Percentiles rank a stretch among this genome's conserved stretches.
Conservation (phyloP, 2,113 vertebrate genomes). For the Epinephelus fuscoguttatus region DNA sequence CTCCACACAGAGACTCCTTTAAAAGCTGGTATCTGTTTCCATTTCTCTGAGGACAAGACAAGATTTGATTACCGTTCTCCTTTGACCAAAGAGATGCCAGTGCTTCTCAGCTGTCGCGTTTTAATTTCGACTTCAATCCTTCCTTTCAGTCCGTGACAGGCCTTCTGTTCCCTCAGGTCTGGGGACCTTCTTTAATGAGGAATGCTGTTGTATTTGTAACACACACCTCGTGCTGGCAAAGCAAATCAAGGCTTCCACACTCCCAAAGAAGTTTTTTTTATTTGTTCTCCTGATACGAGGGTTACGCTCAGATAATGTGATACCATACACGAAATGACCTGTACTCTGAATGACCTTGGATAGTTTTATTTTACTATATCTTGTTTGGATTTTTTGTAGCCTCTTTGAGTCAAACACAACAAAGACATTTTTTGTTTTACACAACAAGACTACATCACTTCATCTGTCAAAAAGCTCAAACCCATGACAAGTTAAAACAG, state of each 20-base stretch:
- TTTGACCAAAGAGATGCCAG: slow-evolving; percentile 72
- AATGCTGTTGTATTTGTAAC: slow-evolving; percentile 65
- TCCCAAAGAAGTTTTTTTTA: neutral
- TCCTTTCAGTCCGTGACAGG: slow-evolving; percentile 57
- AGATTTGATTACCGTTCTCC: slow-evolving; percentile 60
- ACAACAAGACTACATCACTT: neutral
- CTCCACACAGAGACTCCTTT: slow-evolving; percentile 44
- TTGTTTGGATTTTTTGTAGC: neutral
- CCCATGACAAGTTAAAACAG: neutral
- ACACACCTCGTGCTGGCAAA: slow-evolving; percentile 55
- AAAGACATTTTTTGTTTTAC: neutral
- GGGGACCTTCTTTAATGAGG: slow-evolving; percentile 44
- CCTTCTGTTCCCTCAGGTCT: slow-evolving; percentile 55
- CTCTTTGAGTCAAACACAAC: neutral
- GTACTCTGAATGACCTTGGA: slow-evolving; percentile 15
- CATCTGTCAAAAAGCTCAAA: slow-evolving; percentile 13
- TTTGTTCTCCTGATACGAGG: slow-evolving; percentile 10
- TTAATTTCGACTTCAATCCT: slow-evolving; percentile 77
- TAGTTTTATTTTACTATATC: slow-evolving; percentile 1
- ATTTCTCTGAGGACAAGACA: slow-evolving; percentile 50
- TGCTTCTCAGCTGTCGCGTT: slow-evolving; percentile 77
- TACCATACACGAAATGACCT: slow-evolving; percentile 17
- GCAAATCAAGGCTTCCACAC: slow-evolving; percentile 46
- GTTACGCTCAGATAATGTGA: slow-evolving; percentile 13
- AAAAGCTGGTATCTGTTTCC: slow-evolving; percentile 48